phyloP scores from a whole-genome alignment of 1,140 invertebrate species.

The Neotoxoptera formosana region DNA sequence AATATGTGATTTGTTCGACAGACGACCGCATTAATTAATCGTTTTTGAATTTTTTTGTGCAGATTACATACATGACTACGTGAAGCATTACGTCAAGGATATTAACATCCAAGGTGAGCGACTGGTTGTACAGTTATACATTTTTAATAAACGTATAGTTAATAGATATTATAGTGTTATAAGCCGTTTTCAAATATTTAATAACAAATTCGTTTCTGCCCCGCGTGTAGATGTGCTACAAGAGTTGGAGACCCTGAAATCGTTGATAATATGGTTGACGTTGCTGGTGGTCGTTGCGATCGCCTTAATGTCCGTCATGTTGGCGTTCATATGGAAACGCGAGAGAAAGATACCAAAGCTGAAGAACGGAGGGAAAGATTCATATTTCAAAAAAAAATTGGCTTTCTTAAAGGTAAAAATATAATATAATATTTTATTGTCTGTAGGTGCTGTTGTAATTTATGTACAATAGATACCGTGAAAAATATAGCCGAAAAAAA shows the following conservation, averaged over 20 bases:
- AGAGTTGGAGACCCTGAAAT: slow-evolving; percentile 37
- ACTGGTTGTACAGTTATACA: not conserved
- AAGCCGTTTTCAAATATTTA: not conserved
- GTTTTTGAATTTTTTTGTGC: not conserved
- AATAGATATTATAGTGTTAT: not conserved
- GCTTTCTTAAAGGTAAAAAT: slow-evolving; percentile 42
- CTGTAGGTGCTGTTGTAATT: no score
- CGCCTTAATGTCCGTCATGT: slow-evolving; percentile 33
- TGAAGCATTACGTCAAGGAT: slow-evolving; percentile 38
- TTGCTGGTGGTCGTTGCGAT: slow-evolving; percentile 27
- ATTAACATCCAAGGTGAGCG: slow-evolving; percentile 23
- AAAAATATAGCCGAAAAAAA: not conserved
- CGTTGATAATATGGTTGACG: slow-evolving; percentile 25
- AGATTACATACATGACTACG: slow-evolving; percentile 54
- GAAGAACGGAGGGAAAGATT: slow-evolving; percentile 32
- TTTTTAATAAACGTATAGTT: not conserved
- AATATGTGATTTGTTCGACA: not conserved
- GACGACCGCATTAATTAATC: not conserved
- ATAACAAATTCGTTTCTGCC: not conserved
- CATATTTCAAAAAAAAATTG: slow-evolving; percentile 51
- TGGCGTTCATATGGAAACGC: slow-evolving; percentile 38
- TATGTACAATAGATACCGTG: not conserved
- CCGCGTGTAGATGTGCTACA: not conserved
- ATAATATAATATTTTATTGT: not conserved
- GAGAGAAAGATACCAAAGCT: slow-evolving; percentile 26